Percentiles rank a stretch among this genome's conserved stretches.
These are phyloP conservation scores for Anastatus disparis DNA, from an alignment of 1,140 invertebrate genomes.

Conservation along the genomic window DNA sequence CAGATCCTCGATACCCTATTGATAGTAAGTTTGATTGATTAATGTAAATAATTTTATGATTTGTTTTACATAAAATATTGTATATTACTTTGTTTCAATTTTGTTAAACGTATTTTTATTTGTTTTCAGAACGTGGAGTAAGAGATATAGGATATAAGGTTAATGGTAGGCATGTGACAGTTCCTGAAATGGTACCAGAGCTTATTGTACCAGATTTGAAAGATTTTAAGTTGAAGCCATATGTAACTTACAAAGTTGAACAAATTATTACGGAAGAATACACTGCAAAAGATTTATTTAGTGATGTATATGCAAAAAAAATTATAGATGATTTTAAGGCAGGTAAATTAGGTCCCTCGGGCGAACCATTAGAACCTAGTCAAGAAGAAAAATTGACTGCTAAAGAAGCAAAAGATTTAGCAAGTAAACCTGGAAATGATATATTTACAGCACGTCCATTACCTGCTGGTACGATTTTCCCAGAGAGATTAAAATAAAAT, in stretches of 20 bases:
- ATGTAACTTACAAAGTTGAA: constrained; percentile 86
- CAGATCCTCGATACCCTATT: constrained; percentile 72
- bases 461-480: constrained; percentile 1
- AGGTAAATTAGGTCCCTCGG: constrained; percentile 76
- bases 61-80: too few species aligned
- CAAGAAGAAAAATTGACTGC: constrained; percentile 76
- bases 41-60: not conserved
- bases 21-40: constrained; percentile 65
- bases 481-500: too few species aligned
- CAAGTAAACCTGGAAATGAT: constrained; percentile 81
- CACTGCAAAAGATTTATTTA: constrained; percentile 86
- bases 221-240: constrained; percentile 84
- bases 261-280: constrained; percentile 83
- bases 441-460: constrained; percentile 69
- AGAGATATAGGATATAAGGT: constrained; percentile 70
- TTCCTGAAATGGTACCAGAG: constrained; percentile 93
- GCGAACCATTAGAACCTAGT: constrained; percentile 77
- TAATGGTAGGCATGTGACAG: constrained; percentile 69
- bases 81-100: too few species aligned
- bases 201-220: constrained; percentile 90
- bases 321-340: constrained; percentile 82
- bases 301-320: constrained; percentile 83
- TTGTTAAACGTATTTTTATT: not conserved
- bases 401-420: constrained; percentile 75
- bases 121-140: constrained; percentile 72